Evolutionary conservation across 92 coral and sea anemone species (phyloP), one percentile per base, ranked within the genome.

Genomic region (Phenganax stokvisi): DNA sequence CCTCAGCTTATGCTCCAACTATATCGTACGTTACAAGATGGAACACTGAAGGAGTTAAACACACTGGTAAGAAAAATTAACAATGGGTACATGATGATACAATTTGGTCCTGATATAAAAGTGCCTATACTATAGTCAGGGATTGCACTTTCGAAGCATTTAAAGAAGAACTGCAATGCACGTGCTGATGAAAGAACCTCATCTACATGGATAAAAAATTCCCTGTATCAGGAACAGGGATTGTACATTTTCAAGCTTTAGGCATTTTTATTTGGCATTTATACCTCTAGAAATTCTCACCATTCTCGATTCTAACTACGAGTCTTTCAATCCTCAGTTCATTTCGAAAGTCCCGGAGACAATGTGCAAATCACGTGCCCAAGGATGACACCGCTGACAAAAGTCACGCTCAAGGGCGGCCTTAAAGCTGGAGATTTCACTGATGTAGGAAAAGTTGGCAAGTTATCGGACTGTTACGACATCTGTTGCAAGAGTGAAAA

Each of bases 21-120:
- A 90, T 96, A 13, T 85, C 87, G 55, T 96, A 96, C 74, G 89
- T 92, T 70, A 87, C 97, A 58, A 70, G 99, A 44, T 96, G 99
- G 99, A 96, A 96, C 85, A 92, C 88, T 55, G 99, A 96, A 78
- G 99, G 99, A 29, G 99, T 96, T 16, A 96, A 90, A 58, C 99
- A 96, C 57, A 87, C 99, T 44, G 90, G 99, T 96, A 83, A 51
- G 30, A 47, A 9, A 55, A 9, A 56, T 37, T 11, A 15, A 10
- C 8, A 7, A 0, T 59, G 37, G 31, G 10, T 29, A 65, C 71
- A 65, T 37, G 47, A 37, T 37, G 47, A 37, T 37, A 37, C 47
- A 37, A 37, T 37, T 37, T 1, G 47, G 47, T 37, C 47, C 47
- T 37, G 47, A 37, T 37, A 37, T 37, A 37, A 37, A 2, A 37